phyloP scores from a whole-genome alignment of 2,888 invertebrate species.

The Drosophila vallismaia region DNA sequence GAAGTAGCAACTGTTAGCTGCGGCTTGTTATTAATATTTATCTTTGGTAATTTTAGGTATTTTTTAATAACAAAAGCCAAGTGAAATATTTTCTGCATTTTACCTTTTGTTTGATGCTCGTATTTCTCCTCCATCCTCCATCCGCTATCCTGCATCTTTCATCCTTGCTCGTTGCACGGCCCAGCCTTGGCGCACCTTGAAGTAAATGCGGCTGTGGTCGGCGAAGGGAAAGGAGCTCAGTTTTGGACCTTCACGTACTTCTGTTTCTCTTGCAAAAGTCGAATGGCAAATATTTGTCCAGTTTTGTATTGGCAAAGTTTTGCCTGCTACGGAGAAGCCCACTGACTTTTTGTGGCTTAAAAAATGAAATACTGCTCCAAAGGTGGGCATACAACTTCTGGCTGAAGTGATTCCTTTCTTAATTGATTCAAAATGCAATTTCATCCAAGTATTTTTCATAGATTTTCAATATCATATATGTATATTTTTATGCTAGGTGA shows the following conservation, averaged over 20 bases:
- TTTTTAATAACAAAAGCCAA: conserved; percentile 75
- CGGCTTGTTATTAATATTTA: conserved; percentile 77
- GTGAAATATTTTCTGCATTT: conserved; percentile 60
- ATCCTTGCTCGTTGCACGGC: not conserved
- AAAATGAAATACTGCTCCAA: conserved; percentile 59
- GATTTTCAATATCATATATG: too few species aligned
- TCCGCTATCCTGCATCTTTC: too few species aligned
- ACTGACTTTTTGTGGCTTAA: conserved; percentile 65
- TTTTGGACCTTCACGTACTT: conserved; percentile 38
- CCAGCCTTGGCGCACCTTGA: conserved; percentile 16
- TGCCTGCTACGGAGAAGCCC: conserved; percentile 45
- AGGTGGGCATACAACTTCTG: not conserved
- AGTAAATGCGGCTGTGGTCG: conserved; percentile 34
- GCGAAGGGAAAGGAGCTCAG: conserved; percentile 22
- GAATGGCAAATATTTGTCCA: conserved; percentile 71
- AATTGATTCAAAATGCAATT: not conserved
- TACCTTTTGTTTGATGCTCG: conserved; percentile 32
- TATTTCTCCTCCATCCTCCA: not conserved
- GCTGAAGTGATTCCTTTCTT: not conserved
- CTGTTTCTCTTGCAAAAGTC: conserved; percentile 57
- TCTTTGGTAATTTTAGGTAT: conserved; percentile 78
- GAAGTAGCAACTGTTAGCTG: conserved; percentile 51
- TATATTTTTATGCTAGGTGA: too few species aligned
- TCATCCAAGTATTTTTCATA: not conserved
- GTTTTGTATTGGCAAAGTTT: conserved; percentile 54